Evolutionary conservation across 2,797 vertebrate species (phyloP).

Genomic region (Diceros bicornis): DNA sequence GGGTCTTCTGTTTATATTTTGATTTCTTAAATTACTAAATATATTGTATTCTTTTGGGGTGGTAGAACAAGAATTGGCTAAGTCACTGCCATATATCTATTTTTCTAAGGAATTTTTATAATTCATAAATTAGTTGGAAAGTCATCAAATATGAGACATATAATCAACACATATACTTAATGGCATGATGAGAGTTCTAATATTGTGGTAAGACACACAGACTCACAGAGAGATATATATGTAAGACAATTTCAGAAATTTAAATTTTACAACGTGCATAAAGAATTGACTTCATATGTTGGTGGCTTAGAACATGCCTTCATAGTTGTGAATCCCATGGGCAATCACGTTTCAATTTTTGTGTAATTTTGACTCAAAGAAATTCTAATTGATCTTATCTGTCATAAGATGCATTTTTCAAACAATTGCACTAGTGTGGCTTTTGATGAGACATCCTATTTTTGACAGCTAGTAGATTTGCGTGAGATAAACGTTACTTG

Average conservation of each 20-base stretch:
- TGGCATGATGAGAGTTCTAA: not conserved
- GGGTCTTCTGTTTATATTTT: conserved; percentile 63
- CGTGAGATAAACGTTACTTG: not conserved
- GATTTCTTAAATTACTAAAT: conserved; percentile 22
- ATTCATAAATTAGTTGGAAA: not conserved
- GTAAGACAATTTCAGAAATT: not conserved
- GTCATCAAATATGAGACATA: not conserved
- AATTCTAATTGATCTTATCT: not conserved
- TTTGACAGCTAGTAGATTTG: not conserved
- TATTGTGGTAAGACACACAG: not conserved
- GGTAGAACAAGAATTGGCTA: not conserved
- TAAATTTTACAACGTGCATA: not conserved
- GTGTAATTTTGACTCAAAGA: not conserved
- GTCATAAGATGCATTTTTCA: not conserved
- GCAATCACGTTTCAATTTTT: not conserved
- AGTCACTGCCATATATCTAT: not conserved
- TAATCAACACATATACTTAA: not conserved
- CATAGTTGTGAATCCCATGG: not conserved
- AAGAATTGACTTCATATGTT: conserved; percentile 55
- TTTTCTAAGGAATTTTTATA: conserved; percentile 67
- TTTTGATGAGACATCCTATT: not conserved
- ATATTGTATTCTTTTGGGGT: not conserved
- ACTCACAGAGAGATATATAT: not conserved
- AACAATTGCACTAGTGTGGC: not conserved
- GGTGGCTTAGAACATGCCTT: conserved; percentile 9